Percentiles rank a stretch among this genome's conserved stretches.
Conservation (phyloP, 2,113 vertebrate species). For the Megaptera novaeangliae region DNA sequence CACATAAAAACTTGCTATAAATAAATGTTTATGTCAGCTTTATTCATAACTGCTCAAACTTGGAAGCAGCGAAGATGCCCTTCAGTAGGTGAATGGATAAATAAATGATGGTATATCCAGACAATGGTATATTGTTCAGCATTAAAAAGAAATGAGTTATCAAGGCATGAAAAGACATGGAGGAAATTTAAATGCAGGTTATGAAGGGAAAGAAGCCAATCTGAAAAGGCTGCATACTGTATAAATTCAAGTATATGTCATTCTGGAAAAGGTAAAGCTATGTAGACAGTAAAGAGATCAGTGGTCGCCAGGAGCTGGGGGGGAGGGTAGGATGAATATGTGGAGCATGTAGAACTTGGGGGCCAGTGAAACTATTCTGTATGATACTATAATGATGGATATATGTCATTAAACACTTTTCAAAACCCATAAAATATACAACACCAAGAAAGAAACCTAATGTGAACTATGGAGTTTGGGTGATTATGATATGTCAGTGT, state of each 20-base stretch:
- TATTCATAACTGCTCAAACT: not conserved
- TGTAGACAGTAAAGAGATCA: not conserved
- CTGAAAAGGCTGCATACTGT: not conserved
- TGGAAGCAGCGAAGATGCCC: not conserved
- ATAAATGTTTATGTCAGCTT: not conserved
- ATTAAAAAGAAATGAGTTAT: not conserved
- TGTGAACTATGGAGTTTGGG: not conserved
- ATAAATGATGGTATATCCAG: not conserved
- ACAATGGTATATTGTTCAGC: not conserved
- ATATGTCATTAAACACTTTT: not conserved
- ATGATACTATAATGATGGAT: accelerated
- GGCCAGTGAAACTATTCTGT: not conserved
- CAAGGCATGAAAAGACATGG: not conserved
- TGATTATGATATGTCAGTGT: not conserved
- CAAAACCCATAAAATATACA: not conserved
- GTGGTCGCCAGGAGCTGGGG: not conserved
- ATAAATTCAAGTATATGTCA: not conserved
- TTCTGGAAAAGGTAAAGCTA: not conserved
- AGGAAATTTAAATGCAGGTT: not conserved
- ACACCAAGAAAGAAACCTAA: not conserved
- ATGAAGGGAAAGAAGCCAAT: not conserved
- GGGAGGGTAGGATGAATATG: too few relatives aligned
- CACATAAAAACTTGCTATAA: not conserved
- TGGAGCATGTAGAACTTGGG: accelerated
- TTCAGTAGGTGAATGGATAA: not conserved